Conservation (phyloP, 2,797 vertebrate genomes). For the Rhinella marina region DNA sequence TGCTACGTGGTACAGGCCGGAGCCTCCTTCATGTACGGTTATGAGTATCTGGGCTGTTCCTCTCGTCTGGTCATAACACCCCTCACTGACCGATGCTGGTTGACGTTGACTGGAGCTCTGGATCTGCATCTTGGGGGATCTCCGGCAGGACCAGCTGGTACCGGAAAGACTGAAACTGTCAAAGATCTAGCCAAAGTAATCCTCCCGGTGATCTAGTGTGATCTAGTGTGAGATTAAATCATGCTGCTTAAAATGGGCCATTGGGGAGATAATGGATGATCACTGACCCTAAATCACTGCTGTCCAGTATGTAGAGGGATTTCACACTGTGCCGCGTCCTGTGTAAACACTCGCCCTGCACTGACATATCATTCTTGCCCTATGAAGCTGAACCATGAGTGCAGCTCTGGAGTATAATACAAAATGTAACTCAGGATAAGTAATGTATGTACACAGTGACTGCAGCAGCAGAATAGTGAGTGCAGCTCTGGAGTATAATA, state of each 20-base stretch:
- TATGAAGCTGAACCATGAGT: too few relatives aligned
- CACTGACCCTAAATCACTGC: not conserved
- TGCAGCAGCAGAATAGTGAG: too few relatives aligned
- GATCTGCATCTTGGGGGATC: constrained; percentile 71
- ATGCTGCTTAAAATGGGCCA: not conserved
- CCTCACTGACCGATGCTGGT: constrained; percentile 74
- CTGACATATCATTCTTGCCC: too few relatives aligned
- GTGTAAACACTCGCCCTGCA: too few relatives aligned
- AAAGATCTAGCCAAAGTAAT: constrained; percentile 74
- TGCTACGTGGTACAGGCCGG: constrained; percentile 71
- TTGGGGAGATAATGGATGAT: not conserved
- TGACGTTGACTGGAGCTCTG: constrained; percentile 70
- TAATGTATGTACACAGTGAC: too few relatives aligned
- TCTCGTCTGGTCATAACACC: constrained; percentile 71
- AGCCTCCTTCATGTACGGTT: constrained; percentile 72
- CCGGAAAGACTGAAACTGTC: constrained; percentile 73
- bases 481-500: too few relatives aligned
- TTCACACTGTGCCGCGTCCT: too few relatives aligned
- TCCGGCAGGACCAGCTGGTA: constrained; percentile 69
- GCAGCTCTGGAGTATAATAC: too few relatives aligned
- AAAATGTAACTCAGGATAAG: too few relatives aligned
- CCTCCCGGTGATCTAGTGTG: not conserved
- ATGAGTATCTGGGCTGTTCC: constrained; percentile 75
- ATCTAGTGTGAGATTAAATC: not conserved
- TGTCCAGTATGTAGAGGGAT: too few relatives aligned